These are phyloP conservation scores for Lota lota DNA, from an alignment of 2,113 vertebrate genomes.

Conservation along the genomic window DNA sequence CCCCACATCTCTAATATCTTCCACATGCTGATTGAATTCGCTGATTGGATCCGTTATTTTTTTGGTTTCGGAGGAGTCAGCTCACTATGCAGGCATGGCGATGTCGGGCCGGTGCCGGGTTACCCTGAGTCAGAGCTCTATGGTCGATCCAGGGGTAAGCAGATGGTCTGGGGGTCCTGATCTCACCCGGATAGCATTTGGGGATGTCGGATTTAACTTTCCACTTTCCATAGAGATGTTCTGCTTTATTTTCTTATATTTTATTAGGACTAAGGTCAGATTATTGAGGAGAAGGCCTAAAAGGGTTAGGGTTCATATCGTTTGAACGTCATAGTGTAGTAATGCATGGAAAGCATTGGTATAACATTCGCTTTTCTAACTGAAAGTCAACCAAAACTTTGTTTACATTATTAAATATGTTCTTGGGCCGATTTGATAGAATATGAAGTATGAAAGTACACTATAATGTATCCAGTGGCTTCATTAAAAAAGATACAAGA, in stretches of 20 bases:
- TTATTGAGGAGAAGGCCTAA: slow-evolving; percentile 33
- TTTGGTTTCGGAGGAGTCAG: no score
- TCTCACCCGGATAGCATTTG: slow-evolving; percentile 52
- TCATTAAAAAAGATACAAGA: neutral
- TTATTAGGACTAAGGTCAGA: slow-evolving; percentile 43
- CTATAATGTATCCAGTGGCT: neutral
- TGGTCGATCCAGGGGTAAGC: slow-evolving; percentile 61
- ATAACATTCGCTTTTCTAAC: no score
- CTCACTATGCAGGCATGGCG: neutral
- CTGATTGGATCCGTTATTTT: no score
- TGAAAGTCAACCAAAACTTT: neutral
- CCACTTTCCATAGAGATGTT: slow-evolving; percentile 6
- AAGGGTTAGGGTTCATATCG: no score
- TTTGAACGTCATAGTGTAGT: no score
- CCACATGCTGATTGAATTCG: no score
- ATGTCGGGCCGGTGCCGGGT: slow-evolving; percentile 38
- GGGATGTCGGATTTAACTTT: slow-evolving; percentile 46
- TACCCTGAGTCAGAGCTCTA: slow-evolving; percentile 56
- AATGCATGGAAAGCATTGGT: no score
- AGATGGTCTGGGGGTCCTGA: slow-evolving; percentile 58
- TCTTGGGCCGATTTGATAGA: neutral
- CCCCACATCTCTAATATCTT: no score
- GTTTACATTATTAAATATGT: neutral
- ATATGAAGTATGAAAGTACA: no score
- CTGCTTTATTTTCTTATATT: neutral